A percentile compares a stretch with the other conserved stretches of the same genome.
These are phyloP conservation scores for Yponomeuta malinellus DNA, from an alignment of 2,888 invertebrate species.

Conservation along the genomic window DNA sequence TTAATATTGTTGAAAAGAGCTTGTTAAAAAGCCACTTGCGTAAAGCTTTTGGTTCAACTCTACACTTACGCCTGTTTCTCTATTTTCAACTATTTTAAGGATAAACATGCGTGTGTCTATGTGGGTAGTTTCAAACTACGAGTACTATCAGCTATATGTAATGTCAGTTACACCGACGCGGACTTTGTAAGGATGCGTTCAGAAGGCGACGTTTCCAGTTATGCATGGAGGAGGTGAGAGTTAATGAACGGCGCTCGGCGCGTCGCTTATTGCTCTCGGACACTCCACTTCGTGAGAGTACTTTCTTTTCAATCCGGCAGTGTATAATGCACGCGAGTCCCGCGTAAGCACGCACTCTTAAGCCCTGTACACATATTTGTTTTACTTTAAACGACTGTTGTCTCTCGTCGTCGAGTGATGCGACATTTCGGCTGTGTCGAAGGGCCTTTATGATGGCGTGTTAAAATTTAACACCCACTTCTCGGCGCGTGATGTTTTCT, in stretches of 20 bases:
- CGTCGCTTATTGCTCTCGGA: slow-evolving; percentile 71
- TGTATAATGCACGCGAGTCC: slow-evolving; percentile 65
- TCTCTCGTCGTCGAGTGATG: slow-evolving; percentile 39
- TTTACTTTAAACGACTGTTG: slow-evolving; percentile 62
- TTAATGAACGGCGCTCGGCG: slow-evolving; percentile 60
- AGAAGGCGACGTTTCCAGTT: slow-evolving; percentile 32
- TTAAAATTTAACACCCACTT: slow-evolving; percentile 43
- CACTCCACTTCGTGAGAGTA: slow-evolving; percentile 60
- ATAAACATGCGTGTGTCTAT: not conserved
- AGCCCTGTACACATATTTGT: slow-evolving; percentile 66
- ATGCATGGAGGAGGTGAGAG: slow-evolving; percentile 60
- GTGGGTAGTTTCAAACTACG: not conserved
- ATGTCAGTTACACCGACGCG: slow-evolving; percentile 34
- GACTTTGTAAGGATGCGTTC: slow-evolving; percentile 37
- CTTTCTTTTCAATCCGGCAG: slow-evolving; percentile 70
- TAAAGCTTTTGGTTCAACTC: too few species aligned
- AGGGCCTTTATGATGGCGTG: slow-evolving; percentile 37
- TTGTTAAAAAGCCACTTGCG: not conserved
- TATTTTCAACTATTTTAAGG: too few species aligned
- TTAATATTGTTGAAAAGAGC: not conserved
- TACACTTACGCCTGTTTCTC: too few species aligned
- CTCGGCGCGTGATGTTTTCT: slow-evolving; percentile 23
- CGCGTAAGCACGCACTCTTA: slow-evolving; percentile 62
- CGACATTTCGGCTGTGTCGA: slow-evolving; percentile 58
- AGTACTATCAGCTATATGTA: not conserved